A percentile compares a stretch with the other conserved stretches of the same genome.
phyloP scores from a whole-genome alignment of 2,888 invertebrate genomes.

The Dynastes grantii region DNA sequence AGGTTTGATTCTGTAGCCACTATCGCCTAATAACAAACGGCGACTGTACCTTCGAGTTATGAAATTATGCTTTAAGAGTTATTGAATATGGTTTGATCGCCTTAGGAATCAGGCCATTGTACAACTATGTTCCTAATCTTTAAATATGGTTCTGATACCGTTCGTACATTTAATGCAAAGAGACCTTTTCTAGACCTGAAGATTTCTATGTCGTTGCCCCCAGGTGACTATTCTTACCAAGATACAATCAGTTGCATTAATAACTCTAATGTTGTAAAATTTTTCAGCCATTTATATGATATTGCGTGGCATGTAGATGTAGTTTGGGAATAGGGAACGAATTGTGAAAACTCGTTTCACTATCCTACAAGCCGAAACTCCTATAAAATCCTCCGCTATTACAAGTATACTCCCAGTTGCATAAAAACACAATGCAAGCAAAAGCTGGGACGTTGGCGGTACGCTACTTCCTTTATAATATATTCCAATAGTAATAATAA shows the following conservation, averaged over 20 bases:
- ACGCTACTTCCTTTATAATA: no score
- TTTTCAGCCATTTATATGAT: conserved; percentile 6
- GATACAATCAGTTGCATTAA: conserved; percentile 51
- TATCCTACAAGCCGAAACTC: conserved; percentile 50
- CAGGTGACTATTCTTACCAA: conserved; percentile 47
- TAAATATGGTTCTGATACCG: conserved; percentile 53
- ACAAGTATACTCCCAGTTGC: conserved; percentile 50
- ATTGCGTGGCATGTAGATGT: conserved; percentile 50
- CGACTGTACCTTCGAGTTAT: conserved; percentile 56
- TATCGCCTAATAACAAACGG: conserved; percentile 62
- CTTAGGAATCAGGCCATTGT: no score
- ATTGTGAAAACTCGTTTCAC: conserved; percentile 44
- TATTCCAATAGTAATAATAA: neutral
- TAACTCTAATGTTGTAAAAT: conserved; percentile 3
- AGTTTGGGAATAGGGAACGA: conserved; percentile 31
- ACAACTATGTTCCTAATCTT: no score
- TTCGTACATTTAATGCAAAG: conserved; percentile 58
- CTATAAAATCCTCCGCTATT: conserved; percentile 48
- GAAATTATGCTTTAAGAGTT: conserved; percentile 57
- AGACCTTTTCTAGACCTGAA: conserved; percentile 57
- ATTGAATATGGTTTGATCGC: conserved; percentile 64
- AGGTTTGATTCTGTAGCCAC: conserved; percentile 42
- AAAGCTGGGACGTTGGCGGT: neutral
- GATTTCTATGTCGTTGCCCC: conserved; percentile 57
- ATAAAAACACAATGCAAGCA: conserved; percentile 50